Base-by-base conservation (phyloP, 2,888 invertebrate species). In the Venusia cambrica region DNA sequence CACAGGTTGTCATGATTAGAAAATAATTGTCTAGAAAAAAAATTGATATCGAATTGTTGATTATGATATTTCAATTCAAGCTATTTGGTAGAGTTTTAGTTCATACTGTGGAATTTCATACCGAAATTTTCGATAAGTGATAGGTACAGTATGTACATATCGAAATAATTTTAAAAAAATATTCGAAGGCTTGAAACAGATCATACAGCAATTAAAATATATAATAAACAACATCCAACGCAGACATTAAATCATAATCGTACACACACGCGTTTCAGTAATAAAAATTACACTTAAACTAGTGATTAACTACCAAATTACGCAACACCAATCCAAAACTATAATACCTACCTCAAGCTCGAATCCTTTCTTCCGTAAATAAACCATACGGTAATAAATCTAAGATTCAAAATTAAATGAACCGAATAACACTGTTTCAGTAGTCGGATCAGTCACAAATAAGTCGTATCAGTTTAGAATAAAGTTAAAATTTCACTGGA, bases 271-370 rank as follows among this genome's bases (percentile, higher is more conserved):
- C 38, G 36, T 24, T 40, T 28, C 36, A 28, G 41, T 19, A 36
- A 46, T 46, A 46, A 49, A 49, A 46, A 44, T 42, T 39, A 49
- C 46, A 44, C 37, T 38, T 36, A 44, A 41, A 44, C 35, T 31
- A 31, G 41, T 39, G 41, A 44, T 44, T 39, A 48, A 48, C 44
- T 48, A 45, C 50, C 35, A 45, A 44, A 48, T 46, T 48, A 48
- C 51, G 34, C 45, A 51, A 51, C 19, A 31, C 24, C 30, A 40
- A 39, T 31, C 28, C 17, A 12, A 33, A 35, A 38, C 21, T 24
- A 25, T 15, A 9, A 10, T 6, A 14, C 13, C 2, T 20, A 2
- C 1, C 3, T 6, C 5, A 10, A 21, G 3, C 15, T 17, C 15
- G 11, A 30, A 17, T 5, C 8, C 21, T 13, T 10, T 34, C 21